Percentiles rank a stretch among this genome's conserved stretches.
phyloP scores from a whole-genome alignment of 2,797 vertebrate genomes.

The Otolemur crassicaudatus region DNA sequence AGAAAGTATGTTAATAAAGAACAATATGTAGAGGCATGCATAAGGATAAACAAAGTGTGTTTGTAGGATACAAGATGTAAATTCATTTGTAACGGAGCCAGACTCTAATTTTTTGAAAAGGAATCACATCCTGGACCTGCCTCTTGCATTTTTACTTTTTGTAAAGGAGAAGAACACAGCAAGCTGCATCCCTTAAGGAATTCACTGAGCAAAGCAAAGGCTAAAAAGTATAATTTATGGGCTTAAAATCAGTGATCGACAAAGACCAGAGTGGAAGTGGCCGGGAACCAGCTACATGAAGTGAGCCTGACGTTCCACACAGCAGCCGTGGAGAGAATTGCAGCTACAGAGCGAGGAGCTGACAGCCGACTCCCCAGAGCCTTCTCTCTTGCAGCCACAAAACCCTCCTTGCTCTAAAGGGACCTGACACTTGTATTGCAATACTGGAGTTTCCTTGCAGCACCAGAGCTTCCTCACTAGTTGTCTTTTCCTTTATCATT shows the following conservation, averaged over 20 bases:
- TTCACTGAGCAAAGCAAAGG: slow-evolving; percentile 47
- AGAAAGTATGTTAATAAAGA: neutral
- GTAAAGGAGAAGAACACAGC: neutral
- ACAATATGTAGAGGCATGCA: neutral
- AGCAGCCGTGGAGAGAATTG: neutral
- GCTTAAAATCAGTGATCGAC: neutral
- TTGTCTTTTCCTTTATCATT: neutral
- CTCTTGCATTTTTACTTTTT: neutral
- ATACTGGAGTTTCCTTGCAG: neutral
- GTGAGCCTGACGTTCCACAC: neutral
- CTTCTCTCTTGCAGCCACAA: neutral
- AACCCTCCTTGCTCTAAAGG: neutral
- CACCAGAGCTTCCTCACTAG: neutral
- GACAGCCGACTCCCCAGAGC: neutral
- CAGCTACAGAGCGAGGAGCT: neutral
- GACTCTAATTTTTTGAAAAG: neutral
- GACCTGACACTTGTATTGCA: neutral
- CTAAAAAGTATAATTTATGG: slow-evolving; percentile 61
- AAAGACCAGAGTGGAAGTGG: slow-evolving; percentile 1
- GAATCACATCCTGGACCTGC: neutral
- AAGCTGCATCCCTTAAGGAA: neutral
- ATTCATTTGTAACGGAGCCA: neutral
- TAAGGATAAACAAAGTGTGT: neutral
- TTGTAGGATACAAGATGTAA: neutral
- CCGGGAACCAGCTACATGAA: neutral